Evolutionary conservation across 2,113 vertebrate species (phyloP).

Genomic region (Zapornia atra): DNA sequence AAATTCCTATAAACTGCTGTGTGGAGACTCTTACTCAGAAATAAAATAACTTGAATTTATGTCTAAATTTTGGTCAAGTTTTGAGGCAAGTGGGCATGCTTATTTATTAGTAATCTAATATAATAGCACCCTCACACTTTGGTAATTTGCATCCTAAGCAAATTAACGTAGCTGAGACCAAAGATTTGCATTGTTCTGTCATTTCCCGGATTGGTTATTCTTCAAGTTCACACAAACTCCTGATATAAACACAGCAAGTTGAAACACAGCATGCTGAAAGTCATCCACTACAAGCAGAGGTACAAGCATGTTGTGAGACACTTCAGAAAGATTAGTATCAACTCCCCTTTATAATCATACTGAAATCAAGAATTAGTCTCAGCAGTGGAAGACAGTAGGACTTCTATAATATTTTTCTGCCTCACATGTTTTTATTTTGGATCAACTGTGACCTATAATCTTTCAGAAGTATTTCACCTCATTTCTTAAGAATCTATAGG

Average conservation of each 20-base stretch:
- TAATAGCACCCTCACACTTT: background rate
- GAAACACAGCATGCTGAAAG: background rate
- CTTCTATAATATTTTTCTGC: background rate
- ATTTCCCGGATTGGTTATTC: background rate
- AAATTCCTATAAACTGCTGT: background rate
- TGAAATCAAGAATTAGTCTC: background rate
- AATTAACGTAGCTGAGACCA: background rate
- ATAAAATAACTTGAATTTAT: background rate
- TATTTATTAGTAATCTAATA: background rate
- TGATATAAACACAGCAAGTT: background rate
- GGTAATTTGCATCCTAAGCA: background rate
- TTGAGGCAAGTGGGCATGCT: background rate
- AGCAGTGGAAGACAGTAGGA: background rate
- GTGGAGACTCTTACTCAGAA: background rate
- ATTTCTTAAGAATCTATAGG: background rate
- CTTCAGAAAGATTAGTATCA: background rate
- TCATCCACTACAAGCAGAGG: background rate
- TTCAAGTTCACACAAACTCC: background rate
- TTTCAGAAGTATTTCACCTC: slow-evolving; percentile 4
- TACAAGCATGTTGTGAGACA: background rate
- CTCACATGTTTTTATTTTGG: background rate
- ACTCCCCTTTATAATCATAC: background rate
- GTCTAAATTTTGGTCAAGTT: background rate
- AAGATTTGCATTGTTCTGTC: background rate
- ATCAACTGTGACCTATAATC: background rate